Evolutionary conservation across 2,113 vertebrate species (phyloP), one percentile per base, ranked within the genome.

Genomic region (Carassius gibelio): DNA sequence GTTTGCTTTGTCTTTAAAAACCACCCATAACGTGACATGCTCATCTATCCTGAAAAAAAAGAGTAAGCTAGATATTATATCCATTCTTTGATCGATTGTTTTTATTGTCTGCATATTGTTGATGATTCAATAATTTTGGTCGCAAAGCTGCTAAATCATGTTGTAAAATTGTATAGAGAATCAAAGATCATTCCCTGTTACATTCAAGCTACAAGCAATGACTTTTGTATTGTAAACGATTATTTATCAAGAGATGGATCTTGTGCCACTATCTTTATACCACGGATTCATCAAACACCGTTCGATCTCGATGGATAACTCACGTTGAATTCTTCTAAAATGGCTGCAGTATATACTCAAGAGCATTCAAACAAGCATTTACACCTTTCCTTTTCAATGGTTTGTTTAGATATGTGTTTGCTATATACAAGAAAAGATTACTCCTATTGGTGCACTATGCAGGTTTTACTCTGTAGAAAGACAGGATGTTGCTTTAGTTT

Each of bases 341-440:
- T 86, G 83, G 88, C 81, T 86, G 84, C 84, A 88, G 86, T 88
- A 87, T 59, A 74, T 78, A 71, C 80, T 76, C 59, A 61, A 61
- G 83, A 87, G 76, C 91, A 92, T 93, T 90, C 89, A 91, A 92
- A 87, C 91, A 91, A 93, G 79, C 94, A 91, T 96, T 95, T 89
- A 93, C 95, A 94, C 92, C 94, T 85, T 83, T 84, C 57, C 93
- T 96, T 95, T 92, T 95, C n/a, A 79, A 4, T 57, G 80, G 76
- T 77, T 45, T 62, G n/a, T 84, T 52, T 82, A 68, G 42, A 86
- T 88, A 34, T 75, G 55, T 75, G 42, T 87, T 75, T 86, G 76
- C 81, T 87, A 81, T 76, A 81, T 88, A 82, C 71, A 45, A 84
- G 82, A 79, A 36, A 36, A 86, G 81, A 79, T 83, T 87, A 84